Evolutionary conservation across 35 echinoderm and acorn worm genomes (phyloP), one percentile per base, ranked within the genome.

Genomic region (Strongylocentrotus purpuratus): DNA sequence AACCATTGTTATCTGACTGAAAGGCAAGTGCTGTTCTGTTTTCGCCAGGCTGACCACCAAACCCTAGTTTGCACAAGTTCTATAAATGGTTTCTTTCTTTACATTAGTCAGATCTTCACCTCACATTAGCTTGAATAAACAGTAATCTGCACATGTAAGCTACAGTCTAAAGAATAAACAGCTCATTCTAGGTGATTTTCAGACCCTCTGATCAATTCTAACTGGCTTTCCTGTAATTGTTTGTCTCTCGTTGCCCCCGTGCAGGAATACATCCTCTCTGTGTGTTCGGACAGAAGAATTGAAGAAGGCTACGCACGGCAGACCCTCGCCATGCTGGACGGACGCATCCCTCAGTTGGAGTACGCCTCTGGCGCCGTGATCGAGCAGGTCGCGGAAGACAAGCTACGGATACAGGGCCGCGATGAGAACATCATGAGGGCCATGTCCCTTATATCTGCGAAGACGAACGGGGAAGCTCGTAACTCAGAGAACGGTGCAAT

Each of bases 191-290:
- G n/a, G n/a, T n/a, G n/a, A n/a, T n/a, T n/a, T 47, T 86, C 92
- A 32, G 95, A 95, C 88, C 97, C 97, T 55, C 92, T 98, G 98
- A 97, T 99, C 52, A 94, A 95, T 7, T 46, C 25, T 71, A 71
- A 13, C 11, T 71, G 25, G 11, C 25, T 71, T n/a, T n/a, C n/a
- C n/a, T n/a, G 7, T 88, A 32, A 11, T 88, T n/a, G n/a, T n/a
- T 41, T 91, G 31, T 91, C 46, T 78, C 65, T 78, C n/a, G 20
- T 78, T 78, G 20, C 28, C 28, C 65, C 47, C 15, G n/a, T 85
- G 1, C 96, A 97, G 96, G 86, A 92, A 70, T 97, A 97, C 94
- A 95, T 95, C 33, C 88, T 97, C 46, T 93, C 88, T 31, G 25
- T 97, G 33, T 95, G 94, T 85, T 94, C 88, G 6, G 94, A 92